phyloP scores from a whole-genome alignment of 2,888 invertebrate species.

The Dendrolimus houi region DNA sequence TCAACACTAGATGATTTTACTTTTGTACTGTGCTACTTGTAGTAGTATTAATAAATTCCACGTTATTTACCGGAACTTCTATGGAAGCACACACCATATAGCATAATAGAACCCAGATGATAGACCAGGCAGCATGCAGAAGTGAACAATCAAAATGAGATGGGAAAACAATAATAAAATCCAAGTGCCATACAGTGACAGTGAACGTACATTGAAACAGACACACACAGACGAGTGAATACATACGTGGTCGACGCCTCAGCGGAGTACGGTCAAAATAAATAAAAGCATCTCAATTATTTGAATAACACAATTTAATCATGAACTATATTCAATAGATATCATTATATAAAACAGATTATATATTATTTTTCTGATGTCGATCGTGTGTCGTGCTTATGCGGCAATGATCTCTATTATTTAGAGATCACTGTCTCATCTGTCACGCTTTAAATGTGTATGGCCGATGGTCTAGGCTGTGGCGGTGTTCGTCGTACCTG shows the following conservation, averaged over 20 bases:
- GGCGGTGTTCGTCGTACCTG: slow-evolving; percentile 66
- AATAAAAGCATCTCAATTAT: slow-evolving; percentile 75
- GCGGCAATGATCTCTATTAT: slow-evolving; percentile 57
- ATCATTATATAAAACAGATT: slow-evolving; percentile 71
- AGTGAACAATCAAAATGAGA: slow-evolving; percentile 56
- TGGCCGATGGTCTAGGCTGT: slow-evolving; percentile 66
- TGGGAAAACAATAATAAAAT: slow-evolving; percentile 41
- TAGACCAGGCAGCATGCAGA: slow-evolving; percentile 60
- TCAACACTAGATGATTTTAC: too few relatives aligned
- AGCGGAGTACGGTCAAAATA: slow-evolving; percentile 74
- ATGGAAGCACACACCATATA: slow-evolving; percentile 23
- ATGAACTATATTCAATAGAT: slow-evolving; percentile 71
- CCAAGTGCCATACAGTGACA: slow-evolving; percentile 64
- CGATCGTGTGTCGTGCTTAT: slow-evolving; percentile 66
- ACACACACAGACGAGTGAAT: slow-evolving; percentile 72
- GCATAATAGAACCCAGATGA: slow-evolving; percentile 29
- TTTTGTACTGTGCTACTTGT: background rate
- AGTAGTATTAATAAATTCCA: background rate
- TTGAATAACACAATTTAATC: slow-evolving; percentile 76
- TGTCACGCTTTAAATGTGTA: slow-evolving; percentile 62
- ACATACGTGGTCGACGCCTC: slow-evolving; percentile 75
- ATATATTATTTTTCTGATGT: slow-evolving; percentile 62
- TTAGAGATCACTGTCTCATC: slow-evolving; percentile 63
- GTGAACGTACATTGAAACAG: slow-evolving; percentile 72
- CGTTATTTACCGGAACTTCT: slow-evolving; percentile 12